Base-by-base conservation (phyloP, 2,888 invertebrate genomes). In the Eustalomyia histrio region DNA sequence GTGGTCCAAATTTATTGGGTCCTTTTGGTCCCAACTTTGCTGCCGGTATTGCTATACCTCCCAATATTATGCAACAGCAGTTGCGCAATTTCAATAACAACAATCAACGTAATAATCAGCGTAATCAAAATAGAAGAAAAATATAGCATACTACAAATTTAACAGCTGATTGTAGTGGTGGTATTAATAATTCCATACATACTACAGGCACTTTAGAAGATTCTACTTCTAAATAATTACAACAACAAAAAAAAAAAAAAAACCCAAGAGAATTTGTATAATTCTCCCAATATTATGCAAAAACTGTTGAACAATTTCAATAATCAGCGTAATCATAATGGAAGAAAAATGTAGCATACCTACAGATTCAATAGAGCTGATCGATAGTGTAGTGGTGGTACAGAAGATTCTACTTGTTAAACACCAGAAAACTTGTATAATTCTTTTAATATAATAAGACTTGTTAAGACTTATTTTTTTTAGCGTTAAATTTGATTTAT, bases 91-190 rank as follows among this genome's bases (percentile, higher is more conserved):
- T 83, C 16, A 68, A 67, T 47, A 78, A 74, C 35, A 78, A 60
- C 52, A 63, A 79, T 18, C 82, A 83, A 50, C 82, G 82, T 9
- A 78, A 74, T 58, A 76, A 83, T 60, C 82, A 79, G 67, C 79
- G 76, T 9, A 76, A 83, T 71, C 78, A 80, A 33, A 78, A 80
- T 53, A 73, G 76, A 63, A 76, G 82, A 33, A 73, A 71, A 71
- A 82, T 79, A 63, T 82, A 79, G 80, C 71, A 76, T 73, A 76
- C 72, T 63, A 75, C 68, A 58, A 75, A 75, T 17, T 12, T 52
- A 17, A 50, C 3, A 18, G 17, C 18, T 10, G 6, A 6, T 47
- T 29, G 4, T 6, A 29, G 7, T 6, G 7, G 6, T 29, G 7
- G 7, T 29, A 7, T 29, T 29, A 29, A 12, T n/a, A 47, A 47